A percentile compares a stretch with the other conserved stretches of the same genome.
phyloP scores from a whole-genome alignment of 2,888 invertebrate genomes.

The Ferrisia virgata region DNA sequence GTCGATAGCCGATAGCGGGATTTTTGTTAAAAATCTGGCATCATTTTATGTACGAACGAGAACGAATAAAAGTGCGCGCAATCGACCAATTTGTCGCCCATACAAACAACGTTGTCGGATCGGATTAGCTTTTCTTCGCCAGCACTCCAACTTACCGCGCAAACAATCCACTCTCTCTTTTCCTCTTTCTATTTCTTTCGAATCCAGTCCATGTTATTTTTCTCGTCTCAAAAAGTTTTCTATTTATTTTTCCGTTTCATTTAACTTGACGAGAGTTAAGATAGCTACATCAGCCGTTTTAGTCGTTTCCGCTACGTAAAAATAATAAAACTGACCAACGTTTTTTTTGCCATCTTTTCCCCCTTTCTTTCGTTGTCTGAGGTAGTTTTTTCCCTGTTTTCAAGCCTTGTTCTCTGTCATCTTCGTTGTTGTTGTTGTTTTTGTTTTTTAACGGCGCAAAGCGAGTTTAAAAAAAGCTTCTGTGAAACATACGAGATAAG shows the following conservation, averaged over 20 bases:
- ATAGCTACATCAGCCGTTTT: slow-evolving; percentile 21
- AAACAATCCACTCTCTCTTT: background rate
- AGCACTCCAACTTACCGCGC: background rate
- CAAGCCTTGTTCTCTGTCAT: background rate
- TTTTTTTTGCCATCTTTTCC: background rate
- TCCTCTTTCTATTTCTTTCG: background rate
- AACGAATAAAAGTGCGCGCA: too few species aligned
- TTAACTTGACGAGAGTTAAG: slow-evolving; percentile 26
- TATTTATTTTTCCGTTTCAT: slow-evolving; percentile 33
- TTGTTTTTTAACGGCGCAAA: background rate
- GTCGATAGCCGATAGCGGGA: too few species aligned
- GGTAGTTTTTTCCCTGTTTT: background rate
- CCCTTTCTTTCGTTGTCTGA: background rate
- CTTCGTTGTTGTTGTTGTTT: background rate
- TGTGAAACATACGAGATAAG: too few species aligned
- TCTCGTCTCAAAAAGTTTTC: slow-evolving; percentile 20
- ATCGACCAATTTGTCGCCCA: too few species aligned
- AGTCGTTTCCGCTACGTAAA: slow-evolving; percentile 11
- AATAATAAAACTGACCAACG: slow-evolving; percentile 30
- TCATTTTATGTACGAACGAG: too few species aligned
- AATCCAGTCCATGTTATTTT: background rate
- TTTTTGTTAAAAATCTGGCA: too few species aligned
- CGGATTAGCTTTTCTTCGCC: too few species aligned
- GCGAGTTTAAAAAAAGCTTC: too few species aligned
- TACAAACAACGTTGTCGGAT: too few species aligned